Percentiles rank a stretch among this genome's conserved stretches.
Conservation (phyloP, 2,113 vertebrate genomes). For the Bambusicola thoracicus region DNA sequence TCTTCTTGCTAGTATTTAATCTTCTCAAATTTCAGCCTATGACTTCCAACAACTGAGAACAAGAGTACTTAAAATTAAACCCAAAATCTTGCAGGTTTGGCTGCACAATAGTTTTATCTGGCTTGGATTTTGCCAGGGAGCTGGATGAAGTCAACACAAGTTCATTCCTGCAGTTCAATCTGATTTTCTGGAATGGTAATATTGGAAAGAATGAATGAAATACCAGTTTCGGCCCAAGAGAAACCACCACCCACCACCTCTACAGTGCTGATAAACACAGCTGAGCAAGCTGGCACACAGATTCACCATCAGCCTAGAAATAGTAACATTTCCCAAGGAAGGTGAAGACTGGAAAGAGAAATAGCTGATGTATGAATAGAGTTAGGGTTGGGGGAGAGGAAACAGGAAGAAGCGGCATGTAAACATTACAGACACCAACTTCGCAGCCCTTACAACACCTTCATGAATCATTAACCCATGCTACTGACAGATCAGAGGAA, state of each 20-base stretch:
- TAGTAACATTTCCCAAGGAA: neutral
- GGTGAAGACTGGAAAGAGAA: neutral
- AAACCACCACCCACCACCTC: neutral
- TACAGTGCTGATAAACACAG: neutral
- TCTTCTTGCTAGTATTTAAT: neutral
- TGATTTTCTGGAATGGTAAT: neutral
- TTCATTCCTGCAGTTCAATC: neutral
- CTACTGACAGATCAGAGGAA: neutral
- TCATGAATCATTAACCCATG: constrained; percentile 22
- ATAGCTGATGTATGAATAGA: neutral
- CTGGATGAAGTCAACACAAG: neutral
- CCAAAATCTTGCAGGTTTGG: neutral
- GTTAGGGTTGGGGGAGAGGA: neutral
- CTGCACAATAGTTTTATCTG: neutral
- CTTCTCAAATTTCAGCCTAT: neutral
- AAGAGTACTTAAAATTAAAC: neutral
- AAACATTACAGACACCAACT: neutral
- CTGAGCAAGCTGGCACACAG: neutral
- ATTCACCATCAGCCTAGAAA: neutral
- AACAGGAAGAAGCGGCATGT: neutral
- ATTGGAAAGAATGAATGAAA: neutral
- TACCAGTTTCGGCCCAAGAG: neutral
- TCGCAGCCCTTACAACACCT: constrained; percentile 14
- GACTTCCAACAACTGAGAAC: neutral
- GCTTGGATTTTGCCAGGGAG: neutral